Conservation (phyloP, 2,797 vertebrate genomes). For the Eutrigla gurnardus region DNA sequence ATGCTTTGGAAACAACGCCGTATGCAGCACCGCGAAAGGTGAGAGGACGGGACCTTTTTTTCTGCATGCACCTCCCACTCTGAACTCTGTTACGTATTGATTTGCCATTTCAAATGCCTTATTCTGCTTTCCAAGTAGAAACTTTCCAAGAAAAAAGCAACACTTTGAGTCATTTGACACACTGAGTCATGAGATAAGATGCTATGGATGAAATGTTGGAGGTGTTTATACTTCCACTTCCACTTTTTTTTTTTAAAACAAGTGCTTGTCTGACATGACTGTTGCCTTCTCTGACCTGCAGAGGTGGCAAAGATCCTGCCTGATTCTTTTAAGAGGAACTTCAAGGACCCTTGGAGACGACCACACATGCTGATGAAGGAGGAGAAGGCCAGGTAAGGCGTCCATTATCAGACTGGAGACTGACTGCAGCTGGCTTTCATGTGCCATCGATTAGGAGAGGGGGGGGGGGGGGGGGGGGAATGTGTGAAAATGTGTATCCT, state of each 20-base stretch:
- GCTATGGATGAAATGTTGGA: neutral
- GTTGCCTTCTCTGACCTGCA: slow-evolving; percentile 55
- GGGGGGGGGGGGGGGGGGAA: slow-evolving; percentile 1
- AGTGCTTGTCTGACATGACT: neutral
- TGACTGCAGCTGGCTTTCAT: slow-evolving; percentile 30
- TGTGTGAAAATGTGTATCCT: neutral
- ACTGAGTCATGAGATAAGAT: slow-evolving; percentile 2
- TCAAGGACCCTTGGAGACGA: slow-evolving; percentile 88
- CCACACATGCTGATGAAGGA: slow-evolving; percentile 84
- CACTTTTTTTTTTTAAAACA: neutral
- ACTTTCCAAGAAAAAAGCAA: slow-evolving; percentile 14
- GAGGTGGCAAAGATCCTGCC: slow-evolving; percentile 91
- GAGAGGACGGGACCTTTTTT: slow-evolving; percentile 29
- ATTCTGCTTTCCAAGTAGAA: no score
- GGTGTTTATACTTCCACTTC: neutral
- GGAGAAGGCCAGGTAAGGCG: slow-evolving; percentile 83
- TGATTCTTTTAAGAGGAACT: slow-evolving; percentile 87
- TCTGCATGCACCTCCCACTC: neutral
- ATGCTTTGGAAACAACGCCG: slow-evolving; percentile 85
- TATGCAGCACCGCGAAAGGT: slow-evolving; percentile 86
- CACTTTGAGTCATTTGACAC: slow-evolving; percentile 10
- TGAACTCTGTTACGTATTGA: slow-evolving; percentile 31
- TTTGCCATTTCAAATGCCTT: neutral
- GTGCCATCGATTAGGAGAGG: slow-evolving; percentile 8
- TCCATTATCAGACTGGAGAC: slow-evolving; percentile 30